A percentile compares a stretch with the other conserved stretches of the same genome.
Conservation (phyloP, 2,797 vertebrate species). For the Agapornis canus region DNA sequence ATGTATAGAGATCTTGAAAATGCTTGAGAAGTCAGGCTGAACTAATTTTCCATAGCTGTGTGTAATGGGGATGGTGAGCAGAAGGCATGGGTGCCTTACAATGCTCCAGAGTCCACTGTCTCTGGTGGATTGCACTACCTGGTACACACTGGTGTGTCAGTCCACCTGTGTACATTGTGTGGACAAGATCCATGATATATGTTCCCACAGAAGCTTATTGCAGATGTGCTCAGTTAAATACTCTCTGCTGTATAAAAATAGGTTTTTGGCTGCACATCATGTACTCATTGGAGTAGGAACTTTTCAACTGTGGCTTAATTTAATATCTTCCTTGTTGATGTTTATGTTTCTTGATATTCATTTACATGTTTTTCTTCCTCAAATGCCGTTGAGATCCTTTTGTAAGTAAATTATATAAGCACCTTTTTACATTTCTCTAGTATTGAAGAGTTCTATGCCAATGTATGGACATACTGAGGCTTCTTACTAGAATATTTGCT, state of each 20-base stretch:
- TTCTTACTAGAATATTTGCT: neutral
- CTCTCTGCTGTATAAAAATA: conserved; percentile 60
- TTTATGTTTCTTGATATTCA: conserved; percentile 59
- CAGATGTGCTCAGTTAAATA: conserved; percentile 53
- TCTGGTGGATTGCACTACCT: neutral
- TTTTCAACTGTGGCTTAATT: conserved; percentile 44
- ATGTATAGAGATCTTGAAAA: neutral
- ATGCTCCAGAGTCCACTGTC: neutral
- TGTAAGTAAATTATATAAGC: neutral
- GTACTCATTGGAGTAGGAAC: conserved; percentile 40
- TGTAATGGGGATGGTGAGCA: neutral
- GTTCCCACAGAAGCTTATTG: conserved; percentile 21
- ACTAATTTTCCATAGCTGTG: neutral
- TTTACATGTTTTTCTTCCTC: conserved; percentile 37
- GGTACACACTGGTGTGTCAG: neutral
- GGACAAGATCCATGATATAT: neutral
- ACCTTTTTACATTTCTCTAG: neutral
- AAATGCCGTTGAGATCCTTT: neutral
- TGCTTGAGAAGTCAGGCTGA: neutral
- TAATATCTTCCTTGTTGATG: conserved; percentile 51
- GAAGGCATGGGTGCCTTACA: neutral
- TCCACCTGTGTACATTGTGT: neutral
- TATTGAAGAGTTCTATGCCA: neutral
- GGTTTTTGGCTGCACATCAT: conserved; percentile 54
- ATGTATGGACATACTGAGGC: neutral